A percentile compares a stretch with the other conserved stretches of the same genome.
Conservation (phyloP, 2,113 vertebrate species). For the Cephalopholis sonnerati region DNA sequence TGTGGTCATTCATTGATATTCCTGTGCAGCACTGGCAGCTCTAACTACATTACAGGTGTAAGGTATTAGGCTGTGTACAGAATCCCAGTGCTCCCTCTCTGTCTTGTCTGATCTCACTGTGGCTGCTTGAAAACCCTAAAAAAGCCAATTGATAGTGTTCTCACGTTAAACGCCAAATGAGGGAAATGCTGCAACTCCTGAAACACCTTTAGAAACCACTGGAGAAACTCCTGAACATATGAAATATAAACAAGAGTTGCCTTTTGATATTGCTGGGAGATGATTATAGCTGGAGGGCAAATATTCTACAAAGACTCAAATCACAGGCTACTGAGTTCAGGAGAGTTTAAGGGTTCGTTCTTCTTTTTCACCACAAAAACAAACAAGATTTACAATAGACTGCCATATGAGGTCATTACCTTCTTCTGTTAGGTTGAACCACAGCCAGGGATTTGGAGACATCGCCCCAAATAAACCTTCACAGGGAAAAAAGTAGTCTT, state of each 20-base stretch:
- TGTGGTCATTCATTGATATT: slow-evolving; percentile 39
- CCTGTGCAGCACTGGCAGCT: neutral
- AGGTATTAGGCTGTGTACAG: slow-evolving; percentile 21
- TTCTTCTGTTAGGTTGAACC: neutral
- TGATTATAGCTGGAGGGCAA: neutral
- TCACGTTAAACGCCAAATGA: neutral
- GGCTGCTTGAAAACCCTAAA: neutral
- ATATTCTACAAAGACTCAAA: neutral
- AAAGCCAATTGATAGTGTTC: slow-evolving; percentile 1
- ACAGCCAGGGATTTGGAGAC: neutral
- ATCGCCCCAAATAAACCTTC: neutral
- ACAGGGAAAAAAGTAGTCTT: neutral
- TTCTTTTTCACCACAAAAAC: neutral
- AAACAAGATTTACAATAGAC: neutral
- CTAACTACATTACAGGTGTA: slow-evolving; percentile 34
- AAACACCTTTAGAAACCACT: neutral
- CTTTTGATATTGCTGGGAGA: slow-evolving; percentile 6
- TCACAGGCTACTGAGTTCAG: neutral
- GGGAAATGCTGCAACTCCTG: neutral
- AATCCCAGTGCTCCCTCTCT: slow-evolving; percentile 9
- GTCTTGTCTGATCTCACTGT: neutral
- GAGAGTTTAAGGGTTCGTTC: neutral
- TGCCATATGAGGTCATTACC: neutral
- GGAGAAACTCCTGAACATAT: neutral
- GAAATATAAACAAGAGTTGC: neutral